These are phyloP conservation scores for Monoplex corrugatus DNA, from an alignment of 2,888 invertebrate genomes.

Conservation along the genomic window DNA sequence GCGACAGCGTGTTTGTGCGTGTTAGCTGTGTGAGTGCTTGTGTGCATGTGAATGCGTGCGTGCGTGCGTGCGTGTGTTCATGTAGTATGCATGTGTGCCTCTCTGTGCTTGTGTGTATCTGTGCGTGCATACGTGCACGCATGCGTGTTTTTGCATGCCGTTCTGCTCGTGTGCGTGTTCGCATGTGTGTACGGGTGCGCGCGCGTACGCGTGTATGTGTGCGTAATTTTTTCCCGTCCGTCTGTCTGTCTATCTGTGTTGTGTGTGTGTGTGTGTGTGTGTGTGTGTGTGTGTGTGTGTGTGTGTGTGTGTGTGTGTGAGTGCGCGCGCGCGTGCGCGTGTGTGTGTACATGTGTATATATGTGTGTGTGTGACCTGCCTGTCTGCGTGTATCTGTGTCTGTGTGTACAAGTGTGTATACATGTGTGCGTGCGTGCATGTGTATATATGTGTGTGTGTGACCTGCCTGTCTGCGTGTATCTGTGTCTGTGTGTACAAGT, in stretches of 20 bases:
- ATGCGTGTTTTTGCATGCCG: neutral
- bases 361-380: neutral
- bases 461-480: neutral
- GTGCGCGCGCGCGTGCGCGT: neutral
- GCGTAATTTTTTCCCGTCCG: neutral
- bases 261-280: neutral
- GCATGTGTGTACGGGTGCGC: neutral
- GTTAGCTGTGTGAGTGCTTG: no score
- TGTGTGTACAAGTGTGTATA: neutral
- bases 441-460: no score
- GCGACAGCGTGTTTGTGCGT: no score
- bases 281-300: slow-evolving; percentile 22
- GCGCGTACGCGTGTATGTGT: neutral
- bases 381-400: neutral
- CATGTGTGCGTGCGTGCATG: neutral
- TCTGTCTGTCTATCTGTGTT: neutral
- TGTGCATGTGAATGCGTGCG: no score
- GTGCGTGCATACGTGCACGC: neutral
- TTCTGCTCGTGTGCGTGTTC: no score
- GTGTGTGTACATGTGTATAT: neutral
- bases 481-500: neutral
- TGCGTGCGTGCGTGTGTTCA: no score
- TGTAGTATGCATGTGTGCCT: no score
- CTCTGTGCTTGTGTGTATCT: neutral
- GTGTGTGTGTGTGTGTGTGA: neutral